A percentile compares a stretch with the other conserved stretches of the same genome.
phyloP scores from a whole-genome alignment of 2,113 vertebrate genomes.

The Motacilla tschutschensis region DNA sequence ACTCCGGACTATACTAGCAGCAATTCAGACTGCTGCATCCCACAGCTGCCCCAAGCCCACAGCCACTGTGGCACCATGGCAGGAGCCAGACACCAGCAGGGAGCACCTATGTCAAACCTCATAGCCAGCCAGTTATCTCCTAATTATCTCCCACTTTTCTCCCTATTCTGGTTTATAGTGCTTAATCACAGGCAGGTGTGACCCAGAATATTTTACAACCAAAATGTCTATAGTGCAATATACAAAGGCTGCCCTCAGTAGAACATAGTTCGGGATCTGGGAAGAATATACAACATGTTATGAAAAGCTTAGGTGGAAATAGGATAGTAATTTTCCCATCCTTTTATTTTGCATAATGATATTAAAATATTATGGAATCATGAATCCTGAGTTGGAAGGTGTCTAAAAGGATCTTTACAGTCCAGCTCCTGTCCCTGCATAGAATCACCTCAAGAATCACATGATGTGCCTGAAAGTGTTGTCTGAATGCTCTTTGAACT shows the following conservation, averaged over 20 bases:
- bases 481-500: background rate
- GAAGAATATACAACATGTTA: background rate
- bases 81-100: background rate
- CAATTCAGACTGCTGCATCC: no score
- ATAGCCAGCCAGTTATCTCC: fast-evolving
- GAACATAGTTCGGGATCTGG: fast-evolving
- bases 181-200: background rate
- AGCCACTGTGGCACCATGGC: fast-evolving
- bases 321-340: background rate
- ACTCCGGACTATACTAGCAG: no score
- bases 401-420: background rate
- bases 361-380: background rate
- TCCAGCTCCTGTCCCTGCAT: background rate
- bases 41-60: fast-evolving
- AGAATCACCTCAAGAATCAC: background rate
- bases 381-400: background rate
- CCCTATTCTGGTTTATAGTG: background rate
- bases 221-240: background rate
- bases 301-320: background rate
- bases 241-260: background rate
- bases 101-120: background rate
- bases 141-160: background rate
- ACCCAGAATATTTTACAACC: background rate
- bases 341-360: background rate
- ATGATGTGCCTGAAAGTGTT: fast-evolving